Evolutionary conservation across 2,888 invertebrate species (phyloP).

Genomic region (Drosophila mercatorum): DNA sequence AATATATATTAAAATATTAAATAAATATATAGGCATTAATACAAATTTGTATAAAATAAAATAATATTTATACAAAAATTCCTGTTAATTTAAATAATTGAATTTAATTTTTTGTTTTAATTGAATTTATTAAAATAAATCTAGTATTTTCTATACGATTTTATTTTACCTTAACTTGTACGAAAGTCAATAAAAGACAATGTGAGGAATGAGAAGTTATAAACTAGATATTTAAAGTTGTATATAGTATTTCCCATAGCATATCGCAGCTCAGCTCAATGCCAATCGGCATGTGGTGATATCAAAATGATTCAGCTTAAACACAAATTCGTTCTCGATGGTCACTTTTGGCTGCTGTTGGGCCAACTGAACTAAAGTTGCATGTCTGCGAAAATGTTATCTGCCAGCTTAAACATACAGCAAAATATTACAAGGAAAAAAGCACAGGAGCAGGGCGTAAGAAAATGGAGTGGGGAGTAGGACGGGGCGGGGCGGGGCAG

Average conservation of each 20-base stretch:
- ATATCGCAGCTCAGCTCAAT: background rate
- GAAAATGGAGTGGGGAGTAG: background rate
- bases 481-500: background rate
- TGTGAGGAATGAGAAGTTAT: too few relatives aligned
- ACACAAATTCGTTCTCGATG: background rate
- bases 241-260: background rate
- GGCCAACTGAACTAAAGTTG: slow-evolving; percentile 7
- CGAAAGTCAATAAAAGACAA: too few relatives aligned
- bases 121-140: too few relatives aligned
- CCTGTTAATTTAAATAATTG: too few relatives aligned
- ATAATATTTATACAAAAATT: too few relatives aligned
- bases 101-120: too few relatives aligned
- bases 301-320: background rate
- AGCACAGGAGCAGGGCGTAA: slow-evolving; percentile 7
- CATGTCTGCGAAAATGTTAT: slow-evolving; percentile 31
- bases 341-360: slow-evolving; percentile 11
- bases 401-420: slow-evolving; percentile 35
- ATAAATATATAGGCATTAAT: too few relatives aligned
- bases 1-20: too few relatives aligned
- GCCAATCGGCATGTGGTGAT: background rate
- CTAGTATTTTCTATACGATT: too few relatives aligned
- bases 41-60: too few relatives aligned
- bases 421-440: slow-evolving; percentile 11
- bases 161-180: too few relatives aligned
- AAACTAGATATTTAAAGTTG: background rate